Evolutionary conservation across 2,888 invertebrate genomes (phyloP).

Genomic region (Pterostichus madidus): DNA sequence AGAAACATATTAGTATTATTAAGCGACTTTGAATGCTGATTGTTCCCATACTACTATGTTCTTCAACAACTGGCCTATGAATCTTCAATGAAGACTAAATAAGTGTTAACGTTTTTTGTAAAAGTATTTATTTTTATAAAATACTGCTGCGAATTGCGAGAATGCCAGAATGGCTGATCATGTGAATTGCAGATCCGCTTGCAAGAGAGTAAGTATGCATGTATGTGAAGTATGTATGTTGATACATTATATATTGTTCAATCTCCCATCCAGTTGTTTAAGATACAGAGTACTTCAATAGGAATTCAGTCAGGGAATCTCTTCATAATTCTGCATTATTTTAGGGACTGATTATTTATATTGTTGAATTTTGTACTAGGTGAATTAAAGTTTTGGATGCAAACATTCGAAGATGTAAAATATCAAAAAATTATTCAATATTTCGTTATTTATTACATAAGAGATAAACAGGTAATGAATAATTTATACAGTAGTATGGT

Average conservation of each 20-base stretch:
- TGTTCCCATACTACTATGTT: conserved; percentile 2
- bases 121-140: conserved; percentile 65
- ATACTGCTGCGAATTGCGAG: conserved; percentile 36
- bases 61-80: conserved; percentile 40
- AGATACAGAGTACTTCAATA: conserved; percentile 18
- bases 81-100: conserved; percentile 61
- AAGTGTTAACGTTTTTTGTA: conserved; percentile 63
- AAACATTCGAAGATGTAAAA: no score
- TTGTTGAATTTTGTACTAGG: no score
- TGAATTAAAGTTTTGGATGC: no score
- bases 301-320: neutral
- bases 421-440: no score
- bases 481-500: no score
- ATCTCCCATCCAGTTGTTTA: conserved; percentile 52
- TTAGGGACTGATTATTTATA: no score
- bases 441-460: no score
- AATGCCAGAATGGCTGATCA: neutral
- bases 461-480: no score
- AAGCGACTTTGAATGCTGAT: neutral
- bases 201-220: neutral
- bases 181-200: conserved; percentile 3
- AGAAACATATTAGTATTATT: conserved; percentile 23
- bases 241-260: conserved; percentile 24
- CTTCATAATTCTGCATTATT: no score
- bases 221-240: conserved; percentile 20